A percentile compares a stretch with the other conserved stretches of the same genome.
These are phyloP conservation scores for Elachura formosa DNA, from an alignment of 2,113 vertebrate species.

Conservation along the genomic window DNA sequence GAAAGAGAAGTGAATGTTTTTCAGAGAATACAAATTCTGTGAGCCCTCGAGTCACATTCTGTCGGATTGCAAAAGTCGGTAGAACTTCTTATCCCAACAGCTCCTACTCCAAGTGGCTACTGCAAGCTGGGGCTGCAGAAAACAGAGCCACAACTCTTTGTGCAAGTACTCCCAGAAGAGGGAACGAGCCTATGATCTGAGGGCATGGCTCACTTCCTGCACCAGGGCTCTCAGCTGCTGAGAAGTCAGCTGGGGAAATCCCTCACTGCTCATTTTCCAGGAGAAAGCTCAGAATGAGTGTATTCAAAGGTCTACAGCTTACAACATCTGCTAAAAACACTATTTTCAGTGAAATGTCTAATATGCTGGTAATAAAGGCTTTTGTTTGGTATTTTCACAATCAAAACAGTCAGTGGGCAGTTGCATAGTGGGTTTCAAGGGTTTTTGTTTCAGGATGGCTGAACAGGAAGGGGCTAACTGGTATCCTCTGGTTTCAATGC, in stretches of 20 bases:
- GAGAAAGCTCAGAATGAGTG: background rate
- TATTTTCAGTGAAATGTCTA: background rate
- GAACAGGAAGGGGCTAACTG: background rate
- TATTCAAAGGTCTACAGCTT: background rate
- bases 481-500: background rate
- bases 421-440: background rate
- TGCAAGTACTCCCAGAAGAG: background rate
- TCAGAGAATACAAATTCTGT: background rate
- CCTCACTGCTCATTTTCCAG: background rate
- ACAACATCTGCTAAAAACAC: background rate
- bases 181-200: background rate
- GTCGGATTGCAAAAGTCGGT: background rate
- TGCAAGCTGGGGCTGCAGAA: background rate
- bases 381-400: background rate
- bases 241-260: background rate
- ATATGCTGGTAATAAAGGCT: background rate
- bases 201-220: background rate
- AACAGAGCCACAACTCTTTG: fast-evolving
- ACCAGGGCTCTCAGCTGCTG: background rate
- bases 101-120: background rate
- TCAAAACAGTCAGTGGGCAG: background rate
- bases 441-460: background rate
- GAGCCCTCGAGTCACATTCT: background rate
- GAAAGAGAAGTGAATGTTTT: background rate
- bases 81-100: background rate